Conservation (phyloP, 2,113 vertebrate species). For the Origma solitaria region DNA sequence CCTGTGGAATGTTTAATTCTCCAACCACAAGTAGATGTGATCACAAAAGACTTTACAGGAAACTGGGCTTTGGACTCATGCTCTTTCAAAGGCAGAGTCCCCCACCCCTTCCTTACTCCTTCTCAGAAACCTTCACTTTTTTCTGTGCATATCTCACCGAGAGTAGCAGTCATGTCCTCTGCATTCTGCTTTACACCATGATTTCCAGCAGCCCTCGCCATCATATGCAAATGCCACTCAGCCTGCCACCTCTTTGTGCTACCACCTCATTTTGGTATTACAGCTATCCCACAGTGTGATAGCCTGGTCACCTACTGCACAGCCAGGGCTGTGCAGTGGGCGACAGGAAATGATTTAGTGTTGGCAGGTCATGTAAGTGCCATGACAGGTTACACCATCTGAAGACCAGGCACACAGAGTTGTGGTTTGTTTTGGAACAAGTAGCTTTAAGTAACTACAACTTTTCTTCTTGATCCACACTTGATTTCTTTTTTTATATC, state of each 20-base stretch:
- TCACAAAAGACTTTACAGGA: constrained; percentile 2
- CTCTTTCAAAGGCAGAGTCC: constrained; percentile 38
- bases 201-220: constrained; percentile 40
- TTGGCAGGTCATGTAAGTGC: background rate
- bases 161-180: constrained; percentile 25
- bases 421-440: constrained; percentile 39
- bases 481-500: background rate
- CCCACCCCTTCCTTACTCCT: constrained; percentile 32
- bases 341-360: background rate
- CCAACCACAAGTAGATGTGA: background rate
- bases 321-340: background rate
- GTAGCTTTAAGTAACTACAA: background rate
- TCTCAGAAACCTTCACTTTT: constrained; percentile 32
- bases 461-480: background rate
- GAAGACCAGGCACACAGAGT: background rate
- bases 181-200: constrained; percentile 9
- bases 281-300: background rate
- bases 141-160: constrained; percentile 54
- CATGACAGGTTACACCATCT: background rate
- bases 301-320: constrained; percentile 38
- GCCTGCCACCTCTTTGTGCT: background rate
- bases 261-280: background rate
- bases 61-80: background rate
- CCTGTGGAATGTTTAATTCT: background rate
- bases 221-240: background rate